phyloP scores from a whole-genome alignment of 1,140 invertebrate genomes.

The Saccostrea echinata region DNA sequence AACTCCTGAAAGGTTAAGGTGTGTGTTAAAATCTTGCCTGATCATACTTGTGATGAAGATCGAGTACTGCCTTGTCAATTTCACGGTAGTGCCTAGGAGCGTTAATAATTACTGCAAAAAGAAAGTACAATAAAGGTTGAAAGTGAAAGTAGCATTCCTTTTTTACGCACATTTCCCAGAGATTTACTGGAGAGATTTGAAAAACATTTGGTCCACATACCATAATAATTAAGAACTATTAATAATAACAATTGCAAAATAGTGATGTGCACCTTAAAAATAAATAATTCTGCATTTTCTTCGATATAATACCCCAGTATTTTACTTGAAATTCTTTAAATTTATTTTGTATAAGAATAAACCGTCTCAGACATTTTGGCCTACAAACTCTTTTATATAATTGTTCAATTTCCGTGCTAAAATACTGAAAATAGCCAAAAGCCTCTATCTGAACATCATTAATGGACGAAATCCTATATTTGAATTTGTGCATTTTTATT shows the following conservation, averaged over 20 bases:
- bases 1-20: not conserved
- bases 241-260: no score
- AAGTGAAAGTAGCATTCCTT: no score
- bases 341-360: not conserved
- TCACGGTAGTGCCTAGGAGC: not conserved
- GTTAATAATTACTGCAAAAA: no score
- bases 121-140: no score
- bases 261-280: no score
- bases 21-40: not conserved
- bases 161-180: no score
- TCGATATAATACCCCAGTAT: no score
- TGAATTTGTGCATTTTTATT: not conserved
- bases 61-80: not conserved
- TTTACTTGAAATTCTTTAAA: no score
- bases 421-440: conserved; percentile 8
- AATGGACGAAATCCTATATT: conserved; percentile 20
- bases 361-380: not conserved
- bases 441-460: not conserved
- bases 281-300: no score
- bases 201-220: no score
- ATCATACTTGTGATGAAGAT: not conserved
- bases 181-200: no score
- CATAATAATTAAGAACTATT: no score
- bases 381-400: not conserved
- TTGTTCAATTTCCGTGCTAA: not conserved